Conservation (phyloP, 1,140 invertebrate genomes). For the Xylocopa sonorina region DNA sequence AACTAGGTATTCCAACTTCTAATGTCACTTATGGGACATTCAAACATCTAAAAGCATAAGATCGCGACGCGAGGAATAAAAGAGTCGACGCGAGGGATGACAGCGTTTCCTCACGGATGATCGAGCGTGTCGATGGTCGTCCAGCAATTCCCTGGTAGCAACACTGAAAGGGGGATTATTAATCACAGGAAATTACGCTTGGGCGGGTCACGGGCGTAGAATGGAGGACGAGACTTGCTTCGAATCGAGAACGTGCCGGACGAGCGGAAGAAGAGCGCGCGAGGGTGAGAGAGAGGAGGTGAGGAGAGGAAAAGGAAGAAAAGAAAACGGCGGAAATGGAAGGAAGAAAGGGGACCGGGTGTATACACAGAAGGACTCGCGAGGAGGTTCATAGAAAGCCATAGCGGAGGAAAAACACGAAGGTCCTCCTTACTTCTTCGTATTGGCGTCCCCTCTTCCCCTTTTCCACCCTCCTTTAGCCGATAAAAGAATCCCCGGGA, state of each 20-base stretch:
- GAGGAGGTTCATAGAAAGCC: slow-evolving; percentile 45
- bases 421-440: slow-evolving; percentile 15
- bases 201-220: slow-evolving; percentile 39
- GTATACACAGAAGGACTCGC: slow-evolving; percentile 41
- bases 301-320: neutral
- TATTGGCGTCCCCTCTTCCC: neutral
- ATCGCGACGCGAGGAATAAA: no score
- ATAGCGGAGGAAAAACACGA: slow-evolving; percentile 45
- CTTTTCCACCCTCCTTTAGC: slow-evolving; percentile 3
- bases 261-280: no score
- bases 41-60: no score
- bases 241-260: slow-evolving; percentile 16
- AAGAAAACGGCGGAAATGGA: slow-evolving; percentile 43
- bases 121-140: slow-evolving; percentile 23
- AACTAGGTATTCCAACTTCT: no score
- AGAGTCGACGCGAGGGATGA: no score
- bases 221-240: slow-evolving; percentile 26
- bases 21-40: no score
- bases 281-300: neutral
- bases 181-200: slow-evolving; percentile 67
- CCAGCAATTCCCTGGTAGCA: neutral
- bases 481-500: slow-evolving; percentile 48
- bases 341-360: slow-evolving; percentile 41
- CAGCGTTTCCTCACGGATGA: neutral
- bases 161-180: slow-evolving; percentile 60